phyloP scores from a whole-genome alignment of 2,113 vertebrate genomes.

The Steatornis caripensis region DNA sequence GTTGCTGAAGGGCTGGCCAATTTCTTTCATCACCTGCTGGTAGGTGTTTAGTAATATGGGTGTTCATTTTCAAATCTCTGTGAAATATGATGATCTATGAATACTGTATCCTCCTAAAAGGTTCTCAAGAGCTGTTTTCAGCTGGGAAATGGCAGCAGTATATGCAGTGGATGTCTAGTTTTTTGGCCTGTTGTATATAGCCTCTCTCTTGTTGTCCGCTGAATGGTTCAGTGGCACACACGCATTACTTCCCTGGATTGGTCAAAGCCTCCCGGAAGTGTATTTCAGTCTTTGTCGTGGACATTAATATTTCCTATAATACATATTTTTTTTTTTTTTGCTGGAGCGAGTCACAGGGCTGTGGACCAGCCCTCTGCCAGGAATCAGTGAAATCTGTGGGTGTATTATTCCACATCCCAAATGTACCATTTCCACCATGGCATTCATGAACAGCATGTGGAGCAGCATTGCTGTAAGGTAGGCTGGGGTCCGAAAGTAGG shows the following conservation, averaged over 20 bases:
- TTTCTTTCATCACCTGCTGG: background rate
- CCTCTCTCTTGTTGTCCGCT: background rate
- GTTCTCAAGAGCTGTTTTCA: background rate
- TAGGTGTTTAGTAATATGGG: background rate
- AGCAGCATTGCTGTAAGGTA: background rate
- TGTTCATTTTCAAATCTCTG: background rate
- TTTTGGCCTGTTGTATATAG: background rate
- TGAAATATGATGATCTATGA: background rate
- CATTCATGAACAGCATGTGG: fast-evolving
- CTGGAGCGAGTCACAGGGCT: background rate
- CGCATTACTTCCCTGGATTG: background rate
- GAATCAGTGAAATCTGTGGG: background rate
- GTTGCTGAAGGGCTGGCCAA: background rate
- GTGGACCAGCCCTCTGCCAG: background rate
- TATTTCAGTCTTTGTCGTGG: background rate
- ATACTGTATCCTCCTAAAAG: background rate
- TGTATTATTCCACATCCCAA: background rate
- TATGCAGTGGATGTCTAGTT: background rate
- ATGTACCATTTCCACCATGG: fast-evolving
- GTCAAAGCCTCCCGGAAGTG: background rate
- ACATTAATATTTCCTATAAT: background rate
- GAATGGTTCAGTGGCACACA: background rate
- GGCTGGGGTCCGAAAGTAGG: background rate
- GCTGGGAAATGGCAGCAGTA: background rate
- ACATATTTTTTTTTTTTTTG: background rate